A percentile compares a stretch with the other conserved stretches of the same genome.
phyloP scores from a whole-genome alignment of 2,888 invertebrate genomes.

The Eilema depressum region DNA sequence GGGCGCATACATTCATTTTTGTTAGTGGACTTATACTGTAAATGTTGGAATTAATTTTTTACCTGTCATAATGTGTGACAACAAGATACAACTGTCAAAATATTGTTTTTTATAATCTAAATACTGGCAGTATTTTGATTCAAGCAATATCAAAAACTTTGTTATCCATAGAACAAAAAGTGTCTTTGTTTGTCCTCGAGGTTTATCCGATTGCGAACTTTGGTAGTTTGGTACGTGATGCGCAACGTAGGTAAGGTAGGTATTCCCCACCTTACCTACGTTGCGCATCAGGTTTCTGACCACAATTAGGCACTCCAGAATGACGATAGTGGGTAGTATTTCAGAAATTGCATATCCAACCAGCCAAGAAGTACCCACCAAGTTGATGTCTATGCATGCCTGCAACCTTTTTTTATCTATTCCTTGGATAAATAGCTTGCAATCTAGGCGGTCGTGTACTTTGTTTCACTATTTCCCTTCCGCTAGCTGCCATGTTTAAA shows the following conservation, averaged over 20 bases:
- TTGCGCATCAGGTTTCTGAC: too few relatives aligned
- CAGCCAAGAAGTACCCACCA: background rate
- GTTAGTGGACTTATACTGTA: slow-evolving; percentile 30
- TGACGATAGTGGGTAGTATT: too few relatives aligned
- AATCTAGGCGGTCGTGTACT: background rate
- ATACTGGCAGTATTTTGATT: background rate
- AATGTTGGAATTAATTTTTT: slow-evolving; percentile 32
- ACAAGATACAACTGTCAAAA: slow-evolving; percentile 13
- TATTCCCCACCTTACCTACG: background rate
- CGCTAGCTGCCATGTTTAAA: background rate
- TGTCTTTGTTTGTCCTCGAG: background rate
- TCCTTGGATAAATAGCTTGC: background rate
- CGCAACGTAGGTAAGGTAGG: too few relatives aligned
- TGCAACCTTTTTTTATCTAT: background rate
- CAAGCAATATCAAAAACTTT: background rate
- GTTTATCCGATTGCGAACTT: background rate
- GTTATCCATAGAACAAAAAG: background rate
- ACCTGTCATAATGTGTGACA: slow-evolving; percentile 21
- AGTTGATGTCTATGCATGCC: background rate
- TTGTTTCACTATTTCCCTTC: background rate
- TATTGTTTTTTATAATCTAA: background rate
- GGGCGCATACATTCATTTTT: slow-evolving; percentile 38
- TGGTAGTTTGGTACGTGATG: background rate
- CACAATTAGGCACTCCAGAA: too few relatives aligned
- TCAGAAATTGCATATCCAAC: background rate